Base-by-base conservation (phyloP, 2,888 invertebrate species). In the Notodonta dromedarius region DNA sequence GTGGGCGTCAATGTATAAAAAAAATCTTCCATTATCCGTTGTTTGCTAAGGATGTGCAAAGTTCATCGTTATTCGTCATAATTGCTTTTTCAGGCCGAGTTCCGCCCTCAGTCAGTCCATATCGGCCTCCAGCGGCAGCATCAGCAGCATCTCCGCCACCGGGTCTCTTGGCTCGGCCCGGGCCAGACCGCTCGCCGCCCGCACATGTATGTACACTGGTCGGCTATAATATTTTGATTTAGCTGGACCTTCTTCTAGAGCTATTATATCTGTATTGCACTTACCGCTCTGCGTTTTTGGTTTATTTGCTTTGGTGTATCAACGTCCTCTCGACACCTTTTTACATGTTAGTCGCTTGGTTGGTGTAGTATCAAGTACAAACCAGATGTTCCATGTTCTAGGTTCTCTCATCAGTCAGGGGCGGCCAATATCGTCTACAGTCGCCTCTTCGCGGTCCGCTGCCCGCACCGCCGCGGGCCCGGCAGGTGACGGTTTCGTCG, bases 101-200 rank as follows among this genome's bases (percentile, higher is more conserved):
- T 96, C 96, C 94, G 96, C 96, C 94, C 96, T 96, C 96, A 96
- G 95, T 93, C 95, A 96, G 95, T 96, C 96, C 91, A 94, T 94
- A 91, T 94, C 94, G 94, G 94, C 93, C 93, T 94, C 90, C 85
- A 94, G 93, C 77, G 94, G 91, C 86, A 94, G 91, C 91, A 92
- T 90, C 90, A 93, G 93, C 92, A 94, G 91, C 94, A 93, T 93
- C 91, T 92, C 93, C 91, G 92, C 92, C 87, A 91, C 94, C 88
- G 94, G 94, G 91, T 93, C 94, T 87, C 91, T 94, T 87, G 94
- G 94, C 82, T 94, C 94, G 92, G 88, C 90, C 87, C 90, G 94
- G 78, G 84, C 90, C 85, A 91, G 95, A 92, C 94, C 95, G 94
- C 94, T 95, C 95, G 95, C 95, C 94, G 94, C 95, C 95, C 95